Base-by-base conservation (phyloP, 2,888 invertebrate genomes). In the Synanthedon myopaeformis region DNA sequence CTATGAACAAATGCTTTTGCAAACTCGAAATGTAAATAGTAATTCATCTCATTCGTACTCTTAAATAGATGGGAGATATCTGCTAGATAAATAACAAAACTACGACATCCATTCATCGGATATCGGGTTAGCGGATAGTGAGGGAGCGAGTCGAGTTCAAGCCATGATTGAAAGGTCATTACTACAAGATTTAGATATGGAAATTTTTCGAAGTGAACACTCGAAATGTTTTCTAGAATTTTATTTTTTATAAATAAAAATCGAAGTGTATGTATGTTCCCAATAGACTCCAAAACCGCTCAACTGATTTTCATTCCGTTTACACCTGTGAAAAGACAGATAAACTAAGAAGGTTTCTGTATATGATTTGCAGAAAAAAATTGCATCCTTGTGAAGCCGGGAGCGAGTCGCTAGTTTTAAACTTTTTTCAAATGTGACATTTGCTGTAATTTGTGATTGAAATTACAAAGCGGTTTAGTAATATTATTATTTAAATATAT, bases 61-160 rank as follows among this genome's bases (percentile, higher is more conserved):
- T 56, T 49, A 13, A 49, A 6, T 19, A 51, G 28, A 51, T 23
- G 12, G 35, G 35, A 51, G 35, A 35, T 49, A 11, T 13, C 23
- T 45, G 13, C 13, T 17, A 10, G 50, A 17, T 35, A 28, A 23
- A 51, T 51, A 51, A 51, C 65, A 70, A 62, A 51, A 51, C 65
- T 72, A 62, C 64, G 67, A 59, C 52, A 56, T 62, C 60, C 59
- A 55, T 66, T 65, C 63, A 69, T 63, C 63, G 66, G 65, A 62
- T 61, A 59, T 57, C 53, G 58, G 56, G 57, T 61, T 59, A 67
- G 60, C 64, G 69, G 68, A 71, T 70, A 67, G 63, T 62, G 58
- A 56, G 45, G 13, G 12, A 45, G 45, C 45, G 4, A 45, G 45
- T 45, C 13, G 45, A 17, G 42, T 42, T 42, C n/a, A 14, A 41